Evolutionary conservation across 2,797 vertebrate species (phyloP).

Genomic region (Gallinago solitaria): DNA sequence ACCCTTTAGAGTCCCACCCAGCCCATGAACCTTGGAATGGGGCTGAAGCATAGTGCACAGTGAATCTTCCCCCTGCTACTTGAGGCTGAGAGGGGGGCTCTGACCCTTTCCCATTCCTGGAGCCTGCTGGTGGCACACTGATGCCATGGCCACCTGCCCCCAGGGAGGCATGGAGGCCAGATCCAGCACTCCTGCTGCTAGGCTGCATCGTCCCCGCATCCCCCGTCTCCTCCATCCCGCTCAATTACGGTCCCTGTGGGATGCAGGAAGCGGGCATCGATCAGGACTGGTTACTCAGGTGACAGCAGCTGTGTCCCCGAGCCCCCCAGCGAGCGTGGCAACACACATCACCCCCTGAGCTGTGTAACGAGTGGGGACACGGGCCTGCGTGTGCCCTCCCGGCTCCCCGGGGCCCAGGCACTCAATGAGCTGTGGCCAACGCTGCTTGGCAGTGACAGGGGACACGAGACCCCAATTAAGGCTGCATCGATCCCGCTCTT

Average conservation of each 20-base stretch:
- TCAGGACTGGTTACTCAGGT: conserved; percentile 53
- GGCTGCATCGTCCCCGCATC: not conserved
- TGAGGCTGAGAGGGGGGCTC: not conserved
- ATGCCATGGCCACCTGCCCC: fast-evolving
- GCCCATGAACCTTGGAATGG: fast-evolving
- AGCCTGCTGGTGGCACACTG: not conserved
- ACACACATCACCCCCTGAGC: not conserved
- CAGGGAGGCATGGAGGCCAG: fast-evolving
- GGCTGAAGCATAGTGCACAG: not conserved
- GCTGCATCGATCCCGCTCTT: conserved; percentile 36
- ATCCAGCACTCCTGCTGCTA: fast-evolving
- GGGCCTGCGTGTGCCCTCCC: not conserved
- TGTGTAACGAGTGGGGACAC: not conserved
- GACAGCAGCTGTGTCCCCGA: conserved; percentile 38
- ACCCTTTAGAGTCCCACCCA: not conserved
- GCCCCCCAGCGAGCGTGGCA: not conserved
- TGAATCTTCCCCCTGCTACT: fast-evolving
- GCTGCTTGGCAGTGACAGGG: conserved; percentile 35
- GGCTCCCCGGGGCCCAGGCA: not conserved
- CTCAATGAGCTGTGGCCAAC: not conserved
- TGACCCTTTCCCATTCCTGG: not conserved
- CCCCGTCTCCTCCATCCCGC: not conserved
- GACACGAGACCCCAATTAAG: conserved; percentile 62
- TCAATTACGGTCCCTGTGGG: conserved; percentile 53
- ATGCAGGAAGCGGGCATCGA: not conserved